Conservation (phyloP, 2,113 vertebrate genomes). For the Cacatua alba region DNA sequence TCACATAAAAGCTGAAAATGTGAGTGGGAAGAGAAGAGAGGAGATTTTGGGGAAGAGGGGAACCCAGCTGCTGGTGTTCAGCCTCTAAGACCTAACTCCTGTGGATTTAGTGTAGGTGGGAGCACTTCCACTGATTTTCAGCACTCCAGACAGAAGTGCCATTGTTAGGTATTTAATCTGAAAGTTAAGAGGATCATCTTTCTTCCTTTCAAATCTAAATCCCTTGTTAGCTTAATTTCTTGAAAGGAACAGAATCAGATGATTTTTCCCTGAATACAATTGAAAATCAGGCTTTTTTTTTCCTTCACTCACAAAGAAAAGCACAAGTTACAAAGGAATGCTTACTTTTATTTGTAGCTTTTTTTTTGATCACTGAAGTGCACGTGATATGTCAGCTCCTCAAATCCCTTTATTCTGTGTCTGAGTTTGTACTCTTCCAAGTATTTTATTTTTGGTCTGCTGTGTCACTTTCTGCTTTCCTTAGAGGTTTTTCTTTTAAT, state of each 20-base stretch:
- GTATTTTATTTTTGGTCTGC: not conserved
- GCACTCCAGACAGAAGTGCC: not conserved
- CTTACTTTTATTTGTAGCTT: not conserved
- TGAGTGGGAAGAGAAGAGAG: not conserved
- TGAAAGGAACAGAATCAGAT: not conserved
- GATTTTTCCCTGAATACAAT: not conserved
- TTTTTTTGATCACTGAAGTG: not conserved
- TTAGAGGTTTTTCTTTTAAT: not conserved
- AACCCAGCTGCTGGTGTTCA: not conserved
- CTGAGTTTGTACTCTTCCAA: not conserved
- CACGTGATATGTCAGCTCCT: not conserved
- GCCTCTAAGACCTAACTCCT: not conserved
- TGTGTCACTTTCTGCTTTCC: not conserved
- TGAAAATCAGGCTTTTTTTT: not conserved
- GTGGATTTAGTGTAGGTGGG: not conserved
- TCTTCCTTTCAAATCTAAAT: constrained; percentile 48
- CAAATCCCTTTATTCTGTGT: not conserved
- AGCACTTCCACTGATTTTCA: not conserved
- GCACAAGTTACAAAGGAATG: not conserved
- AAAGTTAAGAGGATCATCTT: not conserved
- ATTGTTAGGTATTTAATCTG: constrained; percentile 18
- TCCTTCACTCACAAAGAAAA: not conserved
- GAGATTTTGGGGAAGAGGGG: not conserved
- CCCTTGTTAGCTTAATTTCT: constrained; percentile 43
- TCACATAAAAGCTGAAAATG: constrained; percentile 22